Base-by-base conservation (phyloP, 30 jellyfish, hydroid and myxozoan genomes). In the Hydra vulgaris region DNA sequence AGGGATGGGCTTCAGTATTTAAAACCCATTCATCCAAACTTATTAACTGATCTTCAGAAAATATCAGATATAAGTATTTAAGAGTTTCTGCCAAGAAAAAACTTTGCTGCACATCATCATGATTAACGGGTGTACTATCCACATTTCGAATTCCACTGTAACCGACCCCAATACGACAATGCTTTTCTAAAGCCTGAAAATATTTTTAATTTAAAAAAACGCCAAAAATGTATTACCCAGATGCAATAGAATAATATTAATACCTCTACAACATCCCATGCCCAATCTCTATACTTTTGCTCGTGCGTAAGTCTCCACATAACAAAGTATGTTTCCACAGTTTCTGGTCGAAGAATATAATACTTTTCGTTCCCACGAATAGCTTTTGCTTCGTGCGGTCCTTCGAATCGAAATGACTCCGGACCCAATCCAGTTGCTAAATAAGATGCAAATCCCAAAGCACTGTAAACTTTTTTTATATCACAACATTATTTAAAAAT, bases 101-200 rank as follows among this genome's bases (percentile, higher is more conserved):
- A 74, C 99, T 93, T 74, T 93, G 99, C 81, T 93, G 99, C 7
- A 93, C 99, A 73, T 93, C 99, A 77, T 93, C 99, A 82, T 93
- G 99, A 27, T 40, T 80, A 17, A 77, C 87, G 24, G 92, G 87
- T 67, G 87, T 79, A 23, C 75, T 84, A 24, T 95, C 88, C 74
- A 93, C 99, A 85, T 93, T 96, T 15, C 99, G 96, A 8, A 93
- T 84, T 3, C 99, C 99, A 71, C 99, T 93, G 74, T 87, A 93
- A 0, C 99, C 99, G 55, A 53, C 99, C 7, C 99, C 99, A 12
- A 80, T 82, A 69, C 84, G 99, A 66, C 99, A 93, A 71, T 93
- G 96, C 83, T 93, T 93, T 70, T 93, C 95, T 25, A 93, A 87
- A 23, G 95, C 95, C 99, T 93, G 79, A 1, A 76, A 74, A n/a